Base-by-base conservation (phyloP, 35 echinoderm and acorn worm species). In the Ophiothrix spiculata region DNA sequence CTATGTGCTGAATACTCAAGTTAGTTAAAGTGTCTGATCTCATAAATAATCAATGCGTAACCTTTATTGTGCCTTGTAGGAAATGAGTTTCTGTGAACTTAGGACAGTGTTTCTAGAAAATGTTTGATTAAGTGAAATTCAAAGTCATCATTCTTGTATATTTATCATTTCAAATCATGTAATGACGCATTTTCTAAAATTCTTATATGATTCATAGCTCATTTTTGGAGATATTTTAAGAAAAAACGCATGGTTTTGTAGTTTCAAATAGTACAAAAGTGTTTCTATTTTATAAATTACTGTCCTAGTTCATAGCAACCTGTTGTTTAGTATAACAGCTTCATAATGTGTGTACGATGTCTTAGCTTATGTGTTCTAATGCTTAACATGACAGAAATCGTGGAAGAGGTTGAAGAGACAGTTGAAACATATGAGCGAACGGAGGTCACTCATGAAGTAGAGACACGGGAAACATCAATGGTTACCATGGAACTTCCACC, bases 331-430 rank as follows among this genome's bases (percentile, higher is more conserved):
- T 69, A 12, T 69, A 69, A 28, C 17, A 69, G 60, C 60, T 15
- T 69, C 6, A 10, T 49, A 69, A 69, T 69, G 60, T 69, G 60
- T n/a, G n/a, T n/a, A n/a, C n/a, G n/a, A 10, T 15, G 60, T 69
- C 60, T 25, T 69, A 69, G 60, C 42, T 49, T 69, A 69, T 69
- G 60, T 15, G 60, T 69, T 25, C 8, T 69, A 69, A 69, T 69
- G 60, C 16, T 64, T 84, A 37, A 84, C 25, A 64, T 74, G 37
- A 84, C 81, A 84, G 81, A 84, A 63, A 84, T 64, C 54, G 39
- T 64, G 36, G 63, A 84, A 36, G 42, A 84, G 63, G 32, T 60
- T 21, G 81, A 84, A 49, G 42, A 49, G 42, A 49, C 60, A 25
- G 8, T 15, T 28, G 60, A 69, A 28, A 69, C 10, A 69, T 25